Conservation (phyloP, 1,140 invertebrate species). For the Tetranychus cinnabarinus region DNA sequence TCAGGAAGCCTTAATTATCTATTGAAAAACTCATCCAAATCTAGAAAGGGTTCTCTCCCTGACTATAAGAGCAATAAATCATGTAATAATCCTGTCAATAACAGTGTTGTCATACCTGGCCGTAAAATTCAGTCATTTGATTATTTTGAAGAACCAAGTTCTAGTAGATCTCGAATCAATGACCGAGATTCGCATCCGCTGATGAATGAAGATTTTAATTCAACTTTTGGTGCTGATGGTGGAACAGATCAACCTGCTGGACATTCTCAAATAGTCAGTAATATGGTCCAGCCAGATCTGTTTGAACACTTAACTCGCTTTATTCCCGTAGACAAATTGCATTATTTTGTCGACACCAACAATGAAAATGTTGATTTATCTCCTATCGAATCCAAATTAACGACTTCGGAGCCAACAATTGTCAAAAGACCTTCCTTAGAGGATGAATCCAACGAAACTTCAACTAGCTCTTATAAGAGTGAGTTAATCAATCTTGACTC, state of each 20-base stretch:
- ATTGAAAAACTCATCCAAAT: too few species aligned
- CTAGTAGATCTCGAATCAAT: background rate
- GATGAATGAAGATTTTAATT: background rate
- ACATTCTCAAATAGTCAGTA: too few species aligned
- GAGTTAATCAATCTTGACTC: background rate
- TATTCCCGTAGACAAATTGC: too few species aligned
- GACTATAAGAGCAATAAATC: slow-evolving; percentile 1
- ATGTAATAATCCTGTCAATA: too few species aligned
- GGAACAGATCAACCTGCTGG: too few species aligned
- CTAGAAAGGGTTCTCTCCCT: slow-evolving; percentile 1
- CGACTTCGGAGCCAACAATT: background rate
- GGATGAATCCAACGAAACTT: background rate
- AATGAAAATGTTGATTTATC: background rate
- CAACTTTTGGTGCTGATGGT: too few species aligned
- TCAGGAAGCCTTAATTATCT: too few species aligned
- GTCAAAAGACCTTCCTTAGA: background rate
- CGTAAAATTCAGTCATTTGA: slow-evolving; percentile 2
- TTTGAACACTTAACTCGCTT: too few species aligned
- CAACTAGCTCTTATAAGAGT: background rate
- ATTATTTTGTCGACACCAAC: background rate
- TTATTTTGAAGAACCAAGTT: background rate
- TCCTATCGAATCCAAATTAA: background rate
- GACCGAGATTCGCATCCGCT: background rate
- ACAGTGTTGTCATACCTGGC: background rate
- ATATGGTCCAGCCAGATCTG: too few species aligned